Evolutionary conservation across 2,113 vertebrate species (phyloP), one percentile per base, ranked within the genome.

Genomic region (Anser cygnoides): DNA sequence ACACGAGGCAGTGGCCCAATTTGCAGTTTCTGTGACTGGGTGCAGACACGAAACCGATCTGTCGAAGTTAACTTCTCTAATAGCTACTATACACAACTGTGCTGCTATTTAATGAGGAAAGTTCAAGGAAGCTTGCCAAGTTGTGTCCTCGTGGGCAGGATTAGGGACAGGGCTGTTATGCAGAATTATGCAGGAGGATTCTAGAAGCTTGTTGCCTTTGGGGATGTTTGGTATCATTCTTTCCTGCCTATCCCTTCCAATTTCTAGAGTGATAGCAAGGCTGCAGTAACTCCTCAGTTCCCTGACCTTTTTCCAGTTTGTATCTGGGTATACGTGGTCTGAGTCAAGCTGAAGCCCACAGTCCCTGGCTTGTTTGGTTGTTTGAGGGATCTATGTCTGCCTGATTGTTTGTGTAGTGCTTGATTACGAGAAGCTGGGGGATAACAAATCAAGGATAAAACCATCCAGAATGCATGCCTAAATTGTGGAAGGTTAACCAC

Each of bases 51-150:
- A 21, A 63, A 11, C 13, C 12, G 11, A 25, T 61, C 72, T 25
- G 23, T 59, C 39, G 7, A 46, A 37, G 7, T 28, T 57, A 37
- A n/a, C 39, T 85, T 75, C 35, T 49, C 0, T 44, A 72, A 10
- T 43, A 35, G 19, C 54, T 61, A 13, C 19, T 59, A 0, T 11
- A 49, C 46, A 20, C 31, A 71, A 57, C 3, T 2, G 0, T 83
- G 41, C 37, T 75, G 28, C 13, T 46, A 9, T 13, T 35, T 59
- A n/a, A 41, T 3, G 3, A 75, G 59, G 74, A 44, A 33, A 21
- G 63, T 44, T 66, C 63, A 66, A 31, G 41, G 41, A 57, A 57
- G 9, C 28, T 29, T 57, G 54, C 29, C 7, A 12, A 46, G 2
- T 63, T 77, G 7, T 74, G 13, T 62, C 33, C 33, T 84, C 8